Evolutionary conservation across 2,888 invertebrate species (phyloP).

Genomic region (Drosophila subquinaria): DNA sequence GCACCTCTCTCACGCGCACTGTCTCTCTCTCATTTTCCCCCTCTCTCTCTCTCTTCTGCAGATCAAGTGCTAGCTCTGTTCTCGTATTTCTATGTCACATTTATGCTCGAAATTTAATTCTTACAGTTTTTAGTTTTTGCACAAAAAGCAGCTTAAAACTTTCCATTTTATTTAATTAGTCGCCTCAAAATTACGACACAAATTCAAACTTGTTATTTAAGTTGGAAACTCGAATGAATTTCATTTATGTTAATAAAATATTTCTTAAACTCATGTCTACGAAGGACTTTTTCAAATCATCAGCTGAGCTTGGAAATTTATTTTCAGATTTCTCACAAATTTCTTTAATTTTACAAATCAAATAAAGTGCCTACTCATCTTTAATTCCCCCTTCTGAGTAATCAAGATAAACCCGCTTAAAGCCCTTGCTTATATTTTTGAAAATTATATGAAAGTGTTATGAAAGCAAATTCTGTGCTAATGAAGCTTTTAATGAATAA

Average conservation of each 20-base stretch:
- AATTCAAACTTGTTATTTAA: constrained; percentile 5
- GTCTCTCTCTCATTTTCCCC: too few species aligned
- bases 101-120: constrained; percentile 38
- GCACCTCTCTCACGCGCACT: constrained; percentile 11
- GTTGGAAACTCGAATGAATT: constrained; percentile 14
- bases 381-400: background rate
- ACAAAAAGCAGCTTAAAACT: constrained; percentile 36
- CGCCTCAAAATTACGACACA: constrained; percentile 16
- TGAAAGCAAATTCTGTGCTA: too few species aligned
- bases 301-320: background rate
- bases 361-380: background rate
- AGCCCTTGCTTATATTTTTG: too few species aligned
- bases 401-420: background rate
- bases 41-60: background rate
- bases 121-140: constrained; percentile 14
- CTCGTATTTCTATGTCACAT: constrained; percentile 26
- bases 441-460: too few species aligned
- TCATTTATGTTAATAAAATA: constrained; percentile 13
- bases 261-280: background rate
- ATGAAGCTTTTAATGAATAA: too few species aligned
- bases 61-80: background rate
- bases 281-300: constrained; percentile 4
- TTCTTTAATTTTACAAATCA: background rate
- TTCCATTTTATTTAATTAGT: constrained; percentile 40
- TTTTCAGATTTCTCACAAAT: background rate